Evolutionary conservation across 2,888 invertebrate genomes (phyloP), one percentile per base, ranked within the genome.

Genomic region (Tenthredo scrophulariae): DNA sequence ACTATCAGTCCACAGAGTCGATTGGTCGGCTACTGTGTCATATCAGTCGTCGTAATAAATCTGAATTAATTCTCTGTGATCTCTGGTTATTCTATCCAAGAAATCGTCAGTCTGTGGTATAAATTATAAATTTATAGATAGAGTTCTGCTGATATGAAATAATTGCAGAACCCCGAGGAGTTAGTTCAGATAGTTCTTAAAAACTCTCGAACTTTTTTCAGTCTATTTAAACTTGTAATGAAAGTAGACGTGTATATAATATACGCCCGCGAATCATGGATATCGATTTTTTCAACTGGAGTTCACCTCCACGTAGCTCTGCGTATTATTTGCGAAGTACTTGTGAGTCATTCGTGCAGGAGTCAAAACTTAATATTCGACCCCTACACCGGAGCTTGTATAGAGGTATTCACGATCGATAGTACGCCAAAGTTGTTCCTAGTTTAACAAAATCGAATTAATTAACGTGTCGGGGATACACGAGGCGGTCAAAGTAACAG

Each of bases 381-480:
- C 62, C 80, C n/a, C 29, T 18, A 33, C 77, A n/a, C 29, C 62
- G 37, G 40, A 2, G 58, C 40, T 62, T 37, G 80, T 58, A 22
- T 6, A 40, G 7, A 62, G 22, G 15, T 80, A 80, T 80, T 62
- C 40, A 62, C 18, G 80, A 80, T 80, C 80, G 62, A 80, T 80
- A 80, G 62, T 80, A 40, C 40, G 80, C 58, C 62, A 37, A 80
- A 80, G 80, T 80, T 80, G 80, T 80, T 80, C 15, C 62, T 80
- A 80, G 80, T 80, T 80, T 80, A 22, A 80, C 40, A n/a, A 62
- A 62, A 80, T 80, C 62, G 22, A 70, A 83, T 83, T 83, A 83
- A 83, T 83, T 83, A 70, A 70, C 22, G 18, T 50, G 83, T 67
- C 83, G 33, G 1, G 67, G 29, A 43, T 83, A 83, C 83, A 70